Evolutionary conservation across 2,888 invertebrate genomes (phyloP).

Genomic region (Anoncus sp.): DNA sequence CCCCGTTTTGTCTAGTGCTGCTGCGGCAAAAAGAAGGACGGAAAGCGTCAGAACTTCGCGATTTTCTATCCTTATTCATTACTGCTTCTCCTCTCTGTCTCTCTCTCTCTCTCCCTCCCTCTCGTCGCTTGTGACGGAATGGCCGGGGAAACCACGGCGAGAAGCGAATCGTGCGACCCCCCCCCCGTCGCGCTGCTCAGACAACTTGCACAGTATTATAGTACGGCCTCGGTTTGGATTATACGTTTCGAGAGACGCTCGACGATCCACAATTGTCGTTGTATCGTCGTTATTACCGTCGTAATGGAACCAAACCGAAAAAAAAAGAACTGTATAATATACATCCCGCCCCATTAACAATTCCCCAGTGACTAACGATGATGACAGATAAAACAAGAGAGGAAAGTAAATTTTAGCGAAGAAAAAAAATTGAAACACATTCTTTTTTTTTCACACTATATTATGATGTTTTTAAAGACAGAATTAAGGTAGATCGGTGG

Average conservation of each 20-base stretch:
- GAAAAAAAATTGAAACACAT: background rate
- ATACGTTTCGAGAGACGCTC: constrained; percentile 56
- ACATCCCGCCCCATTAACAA: constrained; percentile 35
- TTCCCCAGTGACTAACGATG: constrained; percentile 28
- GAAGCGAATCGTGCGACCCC: constrained; percentile 37
- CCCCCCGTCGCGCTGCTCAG: constrained; percentile 26
- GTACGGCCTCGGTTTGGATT: constrained; percentile 51
- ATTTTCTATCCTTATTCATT: constrained; percentile 53
- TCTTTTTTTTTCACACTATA: too few relatives aligned
- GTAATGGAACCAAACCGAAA: constrained; percentile 42
- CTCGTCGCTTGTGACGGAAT: constrained; percentile 51
- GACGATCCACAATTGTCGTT: constrained; percentile 56
- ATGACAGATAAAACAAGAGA: constrained; percentile 4
- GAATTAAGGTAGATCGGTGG: too few relatives aligned
- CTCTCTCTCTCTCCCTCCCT: constrained; percentile 36
- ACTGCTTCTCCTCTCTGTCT: constrained; percentile 5
- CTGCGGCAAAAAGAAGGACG: constrained; percentile 55
- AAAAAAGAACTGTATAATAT: background rate
- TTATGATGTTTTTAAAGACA: too few relatives aligned
- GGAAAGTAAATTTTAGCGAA: constrained; percentile 14
- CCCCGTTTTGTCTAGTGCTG: constrained; percentile 41
- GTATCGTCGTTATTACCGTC: constrained; percentile 43
- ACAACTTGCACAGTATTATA: constrained; percentile 37
- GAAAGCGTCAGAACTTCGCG: constrained; percentile 48
- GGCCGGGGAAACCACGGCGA: constrained; percentile 59